Evolutionary conservation across 2,888 invertebrate genomes (phyloP).

Genomic region (Lasioglossum pauxillum): DNA sequence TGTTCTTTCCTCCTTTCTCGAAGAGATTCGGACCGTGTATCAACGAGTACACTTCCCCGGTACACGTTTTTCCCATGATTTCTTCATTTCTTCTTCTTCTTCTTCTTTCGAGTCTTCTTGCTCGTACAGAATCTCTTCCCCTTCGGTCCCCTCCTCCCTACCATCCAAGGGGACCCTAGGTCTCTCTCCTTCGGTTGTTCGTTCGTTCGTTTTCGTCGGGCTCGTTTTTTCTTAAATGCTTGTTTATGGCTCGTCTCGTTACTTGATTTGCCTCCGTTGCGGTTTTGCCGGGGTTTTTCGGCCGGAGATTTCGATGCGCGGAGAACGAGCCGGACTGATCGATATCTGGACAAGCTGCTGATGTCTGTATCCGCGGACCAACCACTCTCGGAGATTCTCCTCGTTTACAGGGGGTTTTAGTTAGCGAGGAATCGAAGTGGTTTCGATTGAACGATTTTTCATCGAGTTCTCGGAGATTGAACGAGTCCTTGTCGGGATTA

Average conservation of each 20-base stretch:
- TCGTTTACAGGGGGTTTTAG: background rate
- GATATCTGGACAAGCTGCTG: conserved; percentile 9
- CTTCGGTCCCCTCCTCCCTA: background rate
- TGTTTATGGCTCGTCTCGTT: conserved; percentile 21
- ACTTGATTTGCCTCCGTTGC: background rate
- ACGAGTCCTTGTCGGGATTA: background rate
- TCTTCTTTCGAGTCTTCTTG: background rate
- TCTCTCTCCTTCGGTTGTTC: background rate
- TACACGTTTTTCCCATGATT: conserved; percentile 53
- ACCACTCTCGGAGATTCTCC: background rate
- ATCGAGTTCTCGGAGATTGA: background rate
- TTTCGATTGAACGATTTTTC: background rate
- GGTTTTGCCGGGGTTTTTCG: conserved; percentile 15
- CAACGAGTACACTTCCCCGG: conserved; percentile 35
- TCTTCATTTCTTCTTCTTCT: conserved; percentile 53
- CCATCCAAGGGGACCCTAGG: background rate
- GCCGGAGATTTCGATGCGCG: conserved; percentile 13
- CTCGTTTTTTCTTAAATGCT: conserved; percentile 13
- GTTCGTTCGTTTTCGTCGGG: background rate
- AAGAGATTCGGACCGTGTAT: conserved; percentile 43
- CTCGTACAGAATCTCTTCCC: background rate
- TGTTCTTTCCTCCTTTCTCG: conserved; percentile 37
- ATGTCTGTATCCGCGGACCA: conserved; percentile 11
- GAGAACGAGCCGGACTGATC: background rate
- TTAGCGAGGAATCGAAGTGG: background rate